Base-by-base conservation (phyloP, 2,113 vertebrate genomes). In the Aegotheles bennettii region DNA sequence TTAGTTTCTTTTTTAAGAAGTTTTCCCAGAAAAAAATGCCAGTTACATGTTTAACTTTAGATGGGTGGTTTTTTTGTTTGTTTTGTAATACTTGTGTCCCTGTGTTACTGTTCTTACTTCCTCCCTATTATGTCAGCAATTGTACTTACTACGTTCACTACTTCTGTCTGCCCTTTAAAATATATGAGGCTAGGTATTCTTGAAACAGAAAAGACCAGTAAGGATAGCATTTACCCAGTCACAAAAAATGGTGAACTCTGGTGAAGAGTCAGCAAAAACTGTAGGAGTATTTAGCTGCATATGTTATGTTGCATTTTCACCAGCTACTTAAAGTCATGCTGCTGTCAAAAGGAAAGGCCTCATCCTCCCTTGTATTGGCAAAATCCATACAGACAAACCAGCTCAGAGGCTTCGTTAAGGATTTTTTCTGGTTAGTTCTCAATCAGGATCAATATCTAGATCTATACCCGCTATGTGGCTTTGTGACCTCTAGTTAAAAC, bases 51-150 rank as follows among this genome's bases (percentile, higher is more conserved):
- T 81, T 71, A 54, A 54, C 13, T 68, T 68, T 5, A 68, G 14
- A 48, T 9, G 24, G 25, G 25, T 26, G 11, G 11, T 28, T n/a
- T 16, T 45, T 42, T 59, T 53, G 13, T 18, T 64, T 65, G 14
- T 65, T 77, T 71, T 54, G 4, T 4, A 70, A 40, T 28, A 76
- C 33, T 33, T 29, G 53, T 13, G 29, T 33, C 8, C 21, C 12
- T 28, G 16, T 13, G 17, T 59, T 65, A 60, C 35, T 56, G 1
- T 45, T 67, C 17, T 43, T 67, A 42, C 3, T 75, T 35, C 10
- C 29, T 73, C 38, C 35, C 36, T 35, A 5, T 35, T 68, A 38
- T 0, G 0, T 12, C 19, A 2, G 0, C 29, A 64, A 69, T 2
- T 69, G 17, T 28, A 57, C 35, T 42, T 42, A 29, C 8, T 48